Evolutionary conservation across 2,113 vertebrate species (phyloP).

Genomic region (Mus spicilegus): DNA sequence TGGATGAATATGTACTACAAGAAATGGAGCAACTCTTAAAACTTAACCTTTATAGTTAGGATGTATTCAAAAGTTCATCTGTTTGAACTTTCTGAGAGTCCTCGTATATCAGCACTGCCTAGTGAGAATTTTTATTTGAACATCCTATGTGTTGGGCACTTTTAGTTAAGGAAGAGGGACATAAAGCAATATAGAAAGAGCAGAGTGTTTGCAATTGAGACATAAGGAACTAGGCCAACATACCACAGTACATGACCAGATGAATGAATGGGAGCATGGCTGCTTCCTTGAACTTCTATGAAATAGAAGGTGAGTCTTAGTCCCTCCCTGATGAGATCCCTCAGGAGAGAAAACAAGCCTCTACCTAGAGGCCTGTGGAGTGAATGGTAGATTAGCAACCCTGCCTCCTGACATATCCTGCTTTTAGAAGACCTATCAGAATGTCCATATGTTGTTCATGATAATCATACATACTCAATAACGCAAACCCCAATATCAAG

Average conservation of each 20-base stretch:
- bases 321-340: background rate
- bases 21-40: slow-evolving; percentile 29
- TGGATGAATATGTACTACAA: background rate
- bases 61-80: slow-evolving; percentile 33
- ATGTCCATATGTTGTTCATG: background rate
- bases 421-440: slow-evolving; percentile 19
- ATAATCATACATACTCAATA: background rate
- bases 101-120: background rate
- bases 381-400: background rate
- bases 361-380: background rate
- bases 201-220: slow-evolving; percentile 33
- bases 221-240: background rate
- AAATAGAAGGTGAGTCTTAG: background rate
- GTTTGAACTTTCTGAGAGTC: slow-evolving; percentile 44
- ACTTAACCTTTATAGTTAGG: background rate
- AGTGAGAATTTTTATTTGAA: slow-evolving; percentile 3
- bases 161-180: background rate
- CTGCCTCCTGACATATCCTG: background rate
- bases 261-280: background rate
- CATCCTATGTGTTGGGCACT: background rate
- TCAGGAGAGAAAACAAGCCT: background rate
- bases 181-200: background rate
- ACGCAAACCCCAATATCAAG: background rate
- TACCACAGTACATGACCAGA: background rate
- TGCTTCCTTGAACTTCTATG: background rate